These are phyloP conservation scores for Morbakka virulenta DNA, from an alignment of 30 jellyfish, hydroid and myxozoan genomes.

Conservation along the genomic window DNA sequence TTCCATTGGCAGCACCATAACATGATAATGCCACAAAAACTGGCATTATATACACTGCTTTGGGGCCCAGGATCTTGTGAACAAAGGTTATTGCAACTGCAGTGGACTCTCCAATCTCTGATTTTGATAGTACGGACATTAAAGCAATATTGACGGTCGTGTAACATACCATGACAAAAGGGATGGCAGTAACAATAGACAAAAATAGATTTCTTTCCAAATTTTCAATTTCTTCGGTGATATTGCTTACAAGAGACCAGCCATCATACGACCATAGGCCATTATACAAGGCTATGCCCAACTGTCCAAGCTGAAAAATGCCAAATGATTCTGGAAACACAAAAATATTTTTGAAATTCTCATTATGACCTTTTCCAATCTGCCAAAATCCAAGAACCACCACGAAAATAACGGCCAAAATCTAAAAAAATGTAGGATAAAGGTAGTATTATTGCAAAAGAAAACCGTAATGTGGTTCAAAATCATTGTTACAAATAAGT, in stretches of 20 bases:
- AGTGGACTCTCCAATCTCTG: constrained; percentile 23
- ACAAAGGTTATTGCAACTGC: constrained; percentile 62
- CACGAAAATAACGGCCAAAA: constrained; percentile 46
- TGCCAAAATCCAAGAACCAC: constrained; percentile 66
- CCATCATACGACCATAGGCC: constrained; percentile 77
- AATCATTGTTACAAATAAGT: too few species aligned
- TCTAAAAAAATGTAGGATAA: too few species aligned
- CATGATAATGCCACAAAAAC: constrained; percentile 64
- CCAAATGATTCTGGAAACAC: constrained; percentile 1
- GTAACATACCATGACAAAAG: constrained; percentile 57
- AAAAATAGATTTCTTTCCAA: constrained; percentile 59
- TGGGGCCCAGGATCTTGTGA: constrained; percentile 35
- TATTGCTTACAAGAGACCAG: constrained; percentile 58
- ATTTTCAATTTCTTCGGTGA: constrained; percentile 64
- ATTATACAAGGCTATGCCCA: constrained; percentile 45
- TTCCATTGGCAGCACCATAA: constrained; percentile 64
- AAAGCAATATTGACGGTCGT: constrained; percentile 36
- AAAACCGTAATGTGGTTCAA: too few species aligned
- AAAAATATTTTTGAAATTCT: constrained; percentile 33
- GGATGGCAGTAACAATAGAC: constrained; percentile 56
- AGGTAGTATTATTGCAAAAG: too few species aligned
- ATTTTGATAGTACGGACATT: constrained; percentile 34
- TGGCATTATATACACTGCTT: constrained; percentile 57
- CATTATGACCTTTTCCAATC: constrained; percentile 33
- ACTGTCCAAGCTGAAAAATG: constrained; percentile 7